phyloP scores from a whole-genome alignment of 2,888 invertebrate genomes.

The Microctonus brassicae region DNA sequence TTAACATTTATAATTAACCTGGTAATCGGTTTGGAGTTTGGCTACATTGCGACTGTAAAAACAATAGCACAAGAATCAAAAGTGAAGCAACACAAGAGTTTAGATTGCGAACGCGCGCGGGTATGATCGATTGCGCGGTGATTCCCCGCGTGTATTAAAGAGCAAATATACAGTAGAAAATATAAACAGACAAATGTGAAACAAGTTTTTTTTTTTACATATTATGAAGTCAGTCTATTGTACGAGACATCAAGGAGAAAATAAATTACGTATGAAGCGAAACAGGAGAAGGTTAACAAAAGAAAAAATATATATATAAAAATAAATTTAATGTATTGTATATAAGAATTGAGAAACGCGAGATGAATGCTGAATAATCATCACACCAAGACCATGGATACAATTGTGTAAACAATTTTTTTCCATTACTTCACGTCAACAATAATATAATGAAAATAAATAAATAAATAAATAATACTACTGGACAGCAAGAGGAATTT shows the following conservation, averaged over 20 bases:
- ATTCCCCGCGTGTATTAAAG: not conserved
- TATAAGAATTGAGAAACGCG: conserved; percentile 6
- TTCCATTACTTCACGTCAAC: not conserved
- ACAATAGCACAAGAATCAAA: not conserved
- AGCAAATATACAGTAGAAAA: conserved; percentile 3
- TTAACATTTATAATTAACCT: conserved; percentile 69
- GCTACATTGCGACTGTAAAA: not conserved
- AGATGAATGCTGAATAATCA: conserved; percentile 21
- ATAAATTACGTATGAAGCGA: conserved; percentile 1
- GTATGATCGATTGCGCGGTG: not conserved
- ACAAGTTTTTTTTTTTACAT: not conserved
- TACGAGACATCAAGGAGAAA: not conserved
- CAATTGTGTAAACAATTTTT: conserved; percentile 4
- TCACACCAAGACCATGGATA: conserved; percentile 20
- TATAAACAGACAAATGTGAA: not conserved
- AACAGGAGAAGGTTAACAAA: conserved; percentile 4
- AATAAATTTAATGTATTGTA: no score
- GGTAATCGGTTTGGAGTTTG: conserved; percentile 40
- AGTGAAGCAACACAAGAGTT: not conserved
- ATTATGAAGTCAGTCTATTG: not conserved
- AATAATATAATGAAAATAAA: not conserved
- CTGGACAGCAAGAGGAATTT: not conserved
- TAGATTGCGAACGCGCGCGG: not conserved
- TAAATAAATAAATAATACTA: not conserved
- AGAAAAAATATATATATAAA: not conserved